A percentile compares a stretch with the other conserved stretches of the same genome.
Evolutionary conservation across 1,140 invertebrate species (phyloP).

Genomic region (Drosophila parvula): DNA sequence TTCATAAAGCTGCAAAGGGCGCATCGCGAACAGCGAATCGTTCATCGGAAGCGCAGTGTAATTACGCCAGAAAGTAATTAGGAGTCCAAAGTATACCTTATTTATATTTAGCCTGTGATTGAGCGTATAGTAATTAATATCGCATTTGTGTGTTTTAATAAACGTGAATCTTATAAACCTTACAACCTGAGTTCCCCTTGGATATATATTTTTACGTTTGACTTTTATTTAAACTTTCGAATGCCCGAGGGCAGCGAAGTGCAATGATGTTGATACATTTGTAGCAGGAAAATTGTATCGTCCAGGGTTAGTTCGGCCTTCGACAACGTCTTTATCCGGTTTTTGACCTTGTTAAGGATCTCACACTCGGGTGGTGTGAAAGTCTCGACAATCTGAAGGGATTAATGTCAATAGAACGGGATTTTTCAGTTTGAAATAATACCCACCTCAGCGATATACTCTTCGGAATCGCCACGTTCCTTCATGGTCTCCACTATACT

Average conservation of each 20-base stretch:
- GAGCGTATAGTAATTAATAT: conserved; percentile 36
- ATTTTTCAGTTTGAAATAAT: not conserved
- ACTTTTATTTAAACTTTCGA: conserved; percentile 70
- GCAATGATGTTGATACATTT: conserved; percentile 85
- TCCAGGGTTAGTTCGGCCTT: conserved; percentile 89
- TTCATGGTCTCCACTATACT: conserved; percentile 91
- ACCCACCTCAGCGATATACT: conserved; percentile 90
- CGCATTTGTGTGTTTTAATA: conserved; percentile 37
- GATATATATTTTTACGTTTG: not conserved
- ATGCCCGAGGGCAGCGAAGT: conserved; percentile 61
- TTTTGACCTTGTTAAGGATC: conserved; percentile 88
- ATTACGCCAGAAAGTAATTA: conserved; percentile 67
- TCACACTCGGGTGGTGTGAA: conserved; percentile 91
- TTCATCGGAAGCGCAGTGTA: conserved; percentile 80
- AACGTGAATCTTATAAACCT: conserved; percentile 27
- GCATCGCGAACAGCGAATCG: conserved; percentile 84
- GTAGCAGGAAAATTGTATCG: conserved; percentile 90
- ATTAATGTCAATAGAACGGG: not conserved
- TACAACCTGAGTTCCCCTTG: not conserved
- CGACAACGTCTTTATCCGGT: conserved; percentile 88
- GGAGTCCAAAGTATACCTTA: conserved; percentile 21
- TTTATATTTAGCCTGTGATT: conserved; percentile 66
- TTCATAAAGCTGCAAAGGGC: conserved; percentile 86
- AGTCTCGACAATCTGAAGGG: conserved; percentile 89
- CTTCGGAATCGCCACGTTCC: conserved; percentile 89